phyloP scores from a whole-genome alignment of 2,888 invertebrate species.

The Leptopilina myrica region DNA sequence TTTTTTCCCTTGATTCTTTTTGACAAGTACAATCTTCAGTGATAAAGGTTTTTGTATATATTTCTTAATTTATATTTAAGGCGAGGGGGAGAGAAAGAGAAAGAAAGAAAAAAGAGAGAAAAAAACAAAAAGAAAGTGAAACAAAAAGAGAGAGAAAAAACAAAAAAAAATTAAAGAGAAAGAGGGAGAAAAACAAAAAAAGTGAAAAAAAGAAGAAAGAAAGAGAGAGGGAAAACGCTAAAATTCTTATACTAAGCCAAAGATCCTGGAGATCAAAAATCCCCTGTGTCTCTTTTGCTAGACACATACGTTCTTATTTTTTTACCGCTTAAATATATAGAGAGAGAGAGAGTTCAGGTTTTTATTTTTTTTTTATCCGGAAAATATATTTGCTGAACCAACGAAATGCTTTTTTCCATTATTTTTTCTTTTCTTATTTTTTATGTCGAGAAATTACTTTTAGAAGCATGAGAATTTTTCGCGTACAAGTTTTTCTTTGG shows the following conservation, averaged over 20 bases:
- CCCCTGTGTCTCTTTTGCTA: neutral
- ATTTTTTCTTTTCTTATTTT: neutral
- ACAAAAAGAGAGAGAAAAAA: neutral
- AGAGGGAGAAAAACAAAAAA: no score
- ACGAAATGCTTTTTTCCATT: neutral
- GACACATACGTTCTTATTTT: neutral
- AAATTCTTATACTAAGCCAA: neutral
- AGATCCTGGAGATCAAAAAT: neutral
- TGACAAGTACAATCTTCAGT: slow-evolving; percentile 6
- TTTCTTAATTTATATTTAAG: no score
- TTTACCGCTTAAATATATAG: neutral
- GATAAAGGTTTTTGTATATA: neutral
- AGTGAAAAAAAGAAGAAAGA: neutral
- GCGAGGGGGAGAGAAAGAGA: no score
- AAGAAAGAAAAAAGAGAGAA: no score
- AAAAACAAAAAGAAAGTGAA: no score
- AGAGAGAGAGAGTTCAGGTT: neutral
- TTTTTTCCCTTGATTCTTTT: slow-evolving; percentile 31
- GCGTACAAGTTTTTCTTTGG: neutral
- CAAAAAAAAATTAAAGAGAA: no score
- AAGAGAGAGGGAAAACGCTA: neutral
- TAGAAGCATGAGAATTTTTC: neutral
- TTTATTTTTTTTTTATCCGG: neutral
- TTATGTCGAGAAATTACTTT: neutral
- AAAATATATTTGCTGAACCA: slow-evolving; percentile 3